phyloP scores from a whole-genome alignment of 1,140 invertebrate genomes.

The Antheraea pernyi region DNA sequence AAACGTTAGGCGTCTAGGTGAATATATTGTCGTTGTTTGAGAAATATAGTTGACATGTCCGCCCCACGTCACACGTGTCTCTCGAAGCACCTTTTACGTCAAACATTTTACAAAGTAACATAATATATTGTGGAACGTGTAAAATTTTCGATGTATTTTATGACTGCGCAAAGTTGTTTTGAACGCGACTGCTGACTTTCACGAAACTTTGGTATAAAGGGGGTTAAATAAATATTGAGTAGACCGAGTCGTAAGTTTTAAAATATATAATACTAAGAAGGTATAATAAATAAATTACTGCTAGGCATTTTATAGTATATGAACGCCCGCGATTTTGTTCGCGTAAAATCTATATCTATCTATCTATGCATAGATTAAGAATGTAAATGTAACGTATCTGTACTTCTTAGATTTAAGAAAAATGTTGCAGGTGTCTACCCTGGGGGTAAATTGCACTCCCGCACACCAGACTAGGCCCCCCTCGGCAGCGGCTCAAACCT shows the following conservation, averaged over 20 bases:
- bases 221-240: not conserved
- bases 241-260: not conserved
- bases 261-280: too few relatives aligned
- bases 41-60: not conserved
- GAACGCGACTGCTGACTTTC: constrained; percentile 9
- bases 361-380: too few relatives aligned
- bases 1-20: not conserved
- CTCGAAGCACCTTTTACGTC: constrained; percentile 1
- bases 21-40: not conserved
- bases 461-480: too few relatives aligned
- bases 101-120: constrained; percentile 11
- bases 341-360: too few relatives aligned
- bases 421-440: too few relatives aligned
- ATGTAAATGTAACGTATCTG: too few relatives aligned
- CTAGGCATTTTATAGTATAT: too few relatives aligned
- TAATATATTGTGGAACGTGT: not conserved
- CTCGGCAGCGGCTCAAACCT: too few relatives aligned
- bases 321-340: too few relatives aligned
- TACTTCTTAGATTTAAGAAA: too few relatives aligned
- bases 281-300: too few relatives aligned
- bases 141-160: constrained; percentile 1
- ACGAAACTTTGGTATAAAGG: not conserved
- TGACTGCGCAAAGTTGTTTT: not conserved
- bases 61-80: not conserved
- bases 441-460: too few relatives aligned